Evolutionary conservation across 2,888 invertebrate species (phyloP).

Genomic region (Caradrina kadenii): DNA sequence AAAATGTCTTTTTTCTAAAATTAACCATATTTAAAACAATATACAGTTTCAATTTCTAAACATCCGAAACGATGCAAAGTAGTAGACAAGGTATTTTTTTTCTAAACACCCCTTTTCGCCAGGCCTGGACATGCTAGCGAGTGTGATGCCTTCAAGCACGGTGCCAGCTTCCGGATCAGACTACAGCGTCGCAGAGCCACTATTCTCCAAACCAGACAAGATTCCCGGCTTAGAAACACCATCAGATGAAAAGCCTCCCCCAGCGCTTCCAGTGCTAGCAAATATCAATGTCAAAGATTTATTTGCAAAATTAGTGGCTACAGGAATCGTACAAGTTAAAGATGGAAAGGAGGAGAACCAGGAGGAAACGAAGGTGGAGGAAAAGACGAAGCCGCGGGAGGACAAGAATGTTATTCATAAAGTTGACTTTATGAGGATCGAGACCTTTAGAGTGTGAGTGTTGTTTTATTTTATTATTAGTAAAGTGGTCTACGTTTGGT

Average conservation of each 20-base stretch:
- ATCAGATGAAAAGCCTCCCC: conserved; percentile 75
- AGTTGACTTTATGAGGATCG: conserved; percentile 92
- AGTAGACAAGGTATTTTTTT: neutral
- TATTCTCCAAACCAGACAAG: conserved; percentile 75
- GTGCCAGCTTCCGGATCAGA: conserved; percentile 90
- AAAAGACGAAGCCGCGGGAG: conserved; percentile 66
- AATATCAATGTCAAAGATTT: conserved; percentile 94
- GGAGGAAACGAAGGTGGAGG: conserved; percentile 61
- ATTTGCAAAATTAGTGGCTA: conserved; percentile 95
- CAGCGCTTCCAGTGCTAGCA: conserved; percentile 64
- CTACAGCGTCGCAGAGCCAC: conserved; percentile 89
- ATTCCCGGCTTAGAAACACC: conserved; percentile 84
- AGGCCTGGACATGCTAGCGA: conserved; percentile 92
- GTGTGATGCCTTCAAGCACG: conserved; percentile 91
- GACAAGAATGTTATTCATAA: conserved; percentile 88
- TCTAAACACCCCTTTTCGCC: conserved; percentile 23
- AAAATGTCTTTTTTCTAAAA: too few relatives aligned
- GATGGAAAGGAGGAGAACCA: conserved; percentile 70
- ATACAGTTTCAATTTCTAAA: too few relatives aligned
- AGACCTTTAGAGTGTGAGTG: conserved; percentile 93
- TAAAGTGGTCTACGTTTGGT: too few relatives aligned
- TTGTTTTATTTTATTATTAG: conserved; percentile 1
- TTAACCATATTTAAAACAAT: too few relatives aligned
- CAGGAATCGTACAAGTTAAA: conserved; percentile 88
- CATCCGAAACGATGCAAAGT: too few relatives aligned